phyloP scores from a whole-genome alignment of 2,888 invertebrate species.

The Diaperis boleti region DNA sequence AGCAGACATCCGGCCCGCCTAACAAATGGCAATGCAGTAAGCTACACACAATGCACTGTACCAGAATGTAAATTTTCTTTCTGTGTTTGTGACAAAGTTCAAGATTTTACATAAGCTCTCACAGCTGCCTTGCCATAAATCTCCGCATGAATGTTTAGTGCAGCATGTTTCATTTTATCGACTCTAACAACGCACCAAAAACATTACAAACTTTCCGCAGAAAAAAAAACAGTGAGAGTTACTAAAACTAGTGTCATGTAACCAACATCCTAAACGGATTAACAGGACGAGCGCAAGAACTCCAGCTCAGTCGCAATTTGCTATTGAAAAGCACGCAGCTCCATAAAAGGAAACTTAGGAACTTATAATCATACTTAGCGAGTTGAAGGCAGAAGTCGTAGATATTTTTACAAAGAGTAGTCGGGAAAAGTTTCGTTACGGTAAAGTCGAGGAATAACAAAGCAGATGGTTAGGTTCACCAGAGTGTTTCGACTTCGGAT shows the following conservation, averaged over 20 bases:
- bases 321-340: background rate
- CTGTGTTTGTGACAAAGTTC: background rate
- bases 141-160: background rate
- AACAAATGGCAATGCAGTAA: background rate
- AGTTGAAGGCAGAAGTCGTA: background rate
- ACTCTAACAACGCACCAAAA: too few relatives aligned
- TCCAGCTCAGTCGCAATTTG: too few relatives aligned
- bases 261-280: too few relatives aligned
- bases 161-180: background rate
- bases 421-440: background rate
- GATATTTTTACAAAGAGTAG: background rate
- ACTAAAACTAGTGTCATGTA: too few relatives aligned
- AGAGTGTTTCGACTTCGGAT: constrained; percentile 12
- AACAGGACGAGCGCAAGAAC: too few relatives aligned
- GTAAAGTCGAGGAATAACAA: constrained; percentile 7
- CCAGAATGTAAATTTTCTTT: background rate
- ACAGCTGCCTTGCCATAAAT: background rate
- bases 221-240: too few relatives aligned
- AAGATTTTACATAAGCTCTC: background rate
- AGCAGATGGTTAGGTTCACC: background rate
- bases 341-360: background rate
- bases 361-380: background rate
- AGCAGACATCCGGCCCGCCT: too few relatives aligned
- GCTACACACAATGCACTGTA: background rate
- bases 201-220: too few relatives aligned